phyloP scores from a whole-genome alignment of 1,140 invertebrate species.

The Akabosia matsudoensis region DNA sequence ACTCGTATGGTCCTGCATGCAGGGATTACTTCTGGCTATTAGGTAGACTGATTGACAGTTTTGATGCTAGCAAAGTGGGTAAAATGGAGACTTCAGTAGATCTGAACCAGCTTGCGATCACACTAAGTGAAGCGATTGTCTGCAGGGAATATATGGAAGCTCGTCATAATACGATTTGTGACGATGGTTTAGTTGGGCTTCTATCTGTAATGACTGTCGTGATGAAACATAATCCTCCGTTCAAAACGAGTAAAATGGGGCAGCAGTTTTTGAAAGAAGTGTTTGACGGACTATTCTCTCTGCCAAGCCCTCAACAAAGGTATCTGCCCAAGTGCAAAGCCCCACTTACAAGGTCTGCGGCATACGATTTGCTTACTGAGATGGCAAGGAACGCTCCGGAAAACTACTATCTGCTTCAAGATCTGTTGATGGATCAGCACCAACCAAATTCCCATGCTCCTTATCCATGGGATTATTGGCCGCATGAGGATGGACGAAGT shows the following conservation, averaged over 20 bases:
- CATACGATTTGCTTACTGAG: conserved; percentile 85
- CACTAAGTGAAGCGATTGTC: conserved; percentile 70
- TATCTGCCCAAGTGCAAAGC: conserved; percentile 91
- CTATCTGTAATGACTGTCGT: conserved; percentile 79
- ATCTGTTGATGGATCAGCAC: conserved; percentile 78
- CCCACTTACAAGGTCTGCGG: conserved; percentile 76
- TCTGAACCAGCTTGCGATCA: conserved; percentile 70
- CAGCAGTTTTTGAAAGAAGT: conserved; percentile 59
- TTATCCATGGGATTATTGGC: conserved; percentile 96
- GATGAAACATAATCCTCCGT: conserved; percentile 80
- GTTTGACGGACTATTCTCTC: conserved; percentile 83
- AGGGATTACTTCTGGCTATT: conserved; percentile 91
- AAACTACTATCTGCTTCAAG: conserved; percentile 81
- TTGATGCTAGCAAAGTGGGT: conserved; percentile 63
- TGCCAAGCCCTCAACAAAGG: conserved; percentile 77
- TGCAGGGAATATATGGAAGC: conserved; percentile 77
- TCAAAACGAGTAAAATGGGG: conserved; percentile 75
- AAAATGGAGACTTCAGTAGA: conserved; percentile 59
- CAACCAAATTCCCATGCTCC: conserved; percentile 75
- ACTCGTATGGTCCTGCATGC: conserved; percentile 87
- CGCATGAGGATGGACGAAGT: conserved; percentile 85
- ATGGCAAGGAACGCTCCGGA: conserved; percentile 74
- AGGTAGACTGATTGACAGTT: conserved; percentile 77
- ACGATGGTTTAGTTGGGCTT: conserved; percentile 86
- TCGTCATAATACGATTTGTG: conserved; percentile 73